Evolutionary conservation across 2,797 vertebrate species (phyloP).

Genomic region (Xiphorhynchus erythropygius): DNA sequence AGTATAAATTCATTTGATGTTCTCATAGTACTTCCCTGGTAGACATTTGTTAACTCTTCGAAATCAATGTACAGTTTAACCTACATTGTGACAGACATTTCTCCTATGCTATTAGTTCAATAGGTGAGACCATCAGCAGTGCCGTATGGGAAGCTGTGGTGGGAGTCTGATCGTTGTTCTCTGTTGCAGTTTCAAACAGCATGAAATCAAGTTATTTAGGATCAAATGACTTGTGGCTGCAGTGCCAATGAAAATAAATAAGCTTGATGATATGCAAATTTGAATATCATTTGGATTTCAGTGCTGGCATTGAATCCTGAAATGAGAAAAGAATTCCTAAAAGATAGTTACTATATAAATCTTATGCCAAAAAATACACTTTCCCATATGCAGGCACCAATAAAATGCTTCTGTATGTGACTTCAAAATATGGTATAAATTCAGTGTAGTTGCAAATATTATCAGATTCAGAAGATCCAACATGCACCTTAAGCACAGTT

Average conservation of each 20-base stretch:
- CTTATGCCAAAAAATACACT: neutral
- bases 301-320: neutral
- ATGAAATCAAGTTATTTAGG: neutral
- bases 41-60: neutral
- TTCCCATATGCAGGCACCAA: neutral
- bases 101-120: neutral
- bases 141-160: neutral
- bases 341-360: neutral
- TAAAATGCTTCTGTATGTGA: neutral
- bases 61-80: neutral
- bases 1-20: neutral
- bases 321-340: neutral
- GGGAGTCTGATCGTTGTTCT: neutral
- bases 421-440: neutral
- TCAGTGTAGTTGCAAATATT: neutral
- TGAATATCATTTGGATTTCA: neutral
- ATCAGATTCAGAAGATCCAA: neutral
- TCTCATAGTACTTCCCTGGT: neutral
- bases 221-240: neutral
- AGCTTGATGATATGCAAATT: neutral
- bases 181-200: neutral
- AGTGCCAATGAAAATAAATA: neutral
- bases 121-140: neutral
- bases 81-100: neutral
- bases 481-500: neutral